phyloP scores from a whole-genome alignment of 2,113 vertebrate genomes.

The Cranoglanis bouderius region DNA sequence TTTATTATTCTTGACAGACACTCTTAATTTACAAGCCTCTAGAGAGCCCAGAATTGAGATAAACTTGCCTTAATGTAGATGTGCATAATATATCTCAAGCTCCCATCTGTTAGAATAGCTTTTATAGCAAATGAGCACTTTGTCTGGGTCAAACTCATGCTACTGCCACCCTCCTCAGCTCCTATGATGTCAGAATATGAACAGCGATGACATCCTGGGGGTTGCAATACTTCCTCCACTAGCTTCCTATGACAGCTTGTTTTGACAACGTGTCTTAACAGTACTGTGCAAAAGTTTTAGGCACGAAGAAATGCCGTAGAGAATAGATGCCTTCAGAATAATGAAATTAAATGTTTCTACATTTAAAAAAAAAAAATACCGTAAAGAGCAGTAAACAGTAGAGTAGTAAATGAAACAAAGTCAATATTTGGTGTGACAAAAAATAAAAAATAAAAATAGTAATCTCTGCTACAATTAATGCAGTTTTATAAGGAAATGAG shows the following conservation, averaged over 20 bases:
- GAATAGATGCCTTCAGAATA: no score
- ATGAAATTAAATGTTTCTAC: no score
- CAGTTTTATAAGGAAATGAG: no score
- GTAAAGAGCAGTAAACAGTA: no score
- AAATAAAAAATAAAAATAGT: no score
- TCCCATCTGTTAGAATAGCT: background rate
- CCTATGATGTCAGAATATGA: background rate
- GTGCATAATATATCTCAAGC: background rate
- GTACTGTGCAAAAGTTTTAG: no score
- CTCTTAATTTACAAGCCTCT: background rate
- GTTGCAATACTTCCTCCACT: background rate
- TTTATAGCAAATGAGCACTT: background rate
- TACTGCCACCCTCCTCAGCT: background rate
- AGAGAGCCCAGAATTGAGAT: background rate
- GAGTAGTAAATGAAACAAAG: no score
- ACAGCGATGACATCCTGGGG: background rate
- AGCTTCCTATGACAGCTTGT: background rate
- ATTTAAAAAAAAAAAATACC: no score
- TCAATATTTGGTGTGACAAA: no score
- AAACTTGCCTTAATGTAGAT: background rate
- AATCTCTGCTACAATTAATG: no score
- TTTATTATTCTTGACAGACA: background rate
- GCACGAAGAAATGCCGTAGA: no score
- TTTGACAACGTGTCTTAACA: no score
- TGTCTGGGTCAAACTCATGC: background rate